Base-by-base conservation (phyloP, 2,888 invertebrate species). In the Branchinecta sandiegonensis region DNA sequence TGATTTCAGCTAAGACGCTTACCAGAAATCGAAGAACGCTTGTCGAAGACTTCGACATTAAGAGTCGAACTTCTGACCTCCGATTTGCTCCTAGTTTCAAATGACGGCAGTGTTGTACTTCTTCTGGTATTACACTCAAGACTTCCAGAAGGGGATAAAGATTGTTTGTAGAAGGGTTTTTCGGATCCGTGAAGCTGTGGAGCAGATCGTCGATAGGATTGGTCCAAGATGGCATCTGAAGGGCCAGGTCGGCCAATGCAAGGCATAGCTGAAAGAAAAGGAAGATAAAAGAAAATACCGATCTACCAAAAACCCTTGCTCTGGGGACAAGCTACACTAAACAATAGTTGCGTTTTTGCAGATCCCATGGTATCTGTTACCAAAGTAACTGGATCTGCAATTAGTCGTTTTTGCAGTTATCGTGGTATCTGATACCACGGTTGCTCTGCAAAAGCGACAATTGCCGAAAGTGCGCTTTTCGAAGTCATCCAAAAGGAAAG, bases 191-290 rank as follows among this genome's bases (percentile, higher is more conserved):
- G 67, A 88, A 89, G 76, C 85, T 85, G 75, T 85, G 85, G 50
- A 96, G 85, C 71, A 97, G 80, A 77, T 94, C 92, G 74, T 85
- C 80, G 66, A 92, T 85, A 65, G 95, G 92, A 76, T 88, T 86
- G 74, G 88, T 87, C 97, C 97, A 99, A 0, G 88, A 79, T 14
- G 89, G 85, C 90, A 96, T 94, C 78, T 96, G 90, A 67, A 99
- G 81, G 7, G 93, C 90, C 72, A 99, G 80, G 80, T 97, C 96
- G 17, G 95, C 92, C 66, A 99, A 80, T 1, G 96, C 95, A 70
- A 97, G 79, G 75, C 93, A 91, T 67, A 99, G 81, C 82, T 86
- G 78, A 48, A 76, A 76, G 70, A 66, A 69, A 37, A 37, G 37
- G 6, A 37, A 37, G 37, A 37, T 37, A 37, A 2, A 37, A 37